Percentiles rank a stretch among this genome's conserved stretches.
These are phyloP conservation scores for Gambusia yucatana DNA, from an alignment of 2,797 vertebrate species.

Conservation along the genomic window DNA sequence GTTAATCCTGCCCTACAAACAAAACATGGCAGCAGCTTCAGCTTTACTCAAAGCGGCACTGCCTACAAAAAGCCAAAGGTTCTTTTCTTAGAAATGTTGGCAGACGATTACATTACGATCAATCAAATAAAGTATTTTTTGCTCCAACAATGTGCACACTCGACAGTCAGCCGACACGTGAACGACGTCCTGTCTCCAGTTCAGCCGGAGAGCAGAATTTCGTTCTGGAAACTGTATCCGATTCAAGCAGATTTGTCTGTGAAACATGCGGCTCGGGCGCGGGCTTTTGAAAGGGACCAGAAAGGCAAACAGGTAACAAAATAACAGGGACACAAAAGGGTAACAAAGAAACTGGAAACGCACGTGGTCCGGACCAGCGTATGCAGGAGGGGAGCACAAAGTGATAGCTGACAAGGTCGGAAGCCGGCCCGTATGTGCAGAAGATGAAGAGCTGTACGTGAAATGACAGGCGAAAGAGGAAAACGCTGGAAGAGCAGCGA, in stretches of 20 bases:
- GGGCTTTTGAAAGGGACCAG: not conserved
- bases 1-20: slow-evolving; percentile 52
- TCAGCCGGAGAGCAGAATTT: not conserved
- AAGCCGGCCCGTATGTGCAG: not conserved
- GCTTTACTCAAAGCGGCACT: not conserved
- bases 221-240: not conserved
- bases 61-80: not conserved
- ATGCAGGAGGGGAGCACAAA: not conserved
- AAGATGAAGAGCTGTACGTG: not conserved
- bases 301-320: not conserved
- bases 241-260: not conserved
- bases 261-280: not conserved
- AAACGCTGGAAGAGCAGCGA: not conserved
- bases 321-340: not conserved
- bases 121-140: not conserved
- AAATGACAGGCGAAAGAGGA: not conserved
- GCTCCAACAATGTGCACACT: not conserved
- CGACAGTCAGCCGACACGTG: not conserved
- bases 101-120: not conserved
- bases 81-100: slow-evolving; percentile 11
- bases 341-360: not conserved
- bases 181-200: not conserved
- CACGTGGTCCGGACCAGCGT: not conserved
- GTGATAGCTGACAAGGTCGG: not conserved
- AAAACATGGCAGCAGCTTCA: slow-evolving; percentile 32